Percentiles rank a stretch among this genome's conserved stretches.
phyloP scores from a whole-genome alignment of 2,888 invertebrate species.

The Axea sp. region DNA sequence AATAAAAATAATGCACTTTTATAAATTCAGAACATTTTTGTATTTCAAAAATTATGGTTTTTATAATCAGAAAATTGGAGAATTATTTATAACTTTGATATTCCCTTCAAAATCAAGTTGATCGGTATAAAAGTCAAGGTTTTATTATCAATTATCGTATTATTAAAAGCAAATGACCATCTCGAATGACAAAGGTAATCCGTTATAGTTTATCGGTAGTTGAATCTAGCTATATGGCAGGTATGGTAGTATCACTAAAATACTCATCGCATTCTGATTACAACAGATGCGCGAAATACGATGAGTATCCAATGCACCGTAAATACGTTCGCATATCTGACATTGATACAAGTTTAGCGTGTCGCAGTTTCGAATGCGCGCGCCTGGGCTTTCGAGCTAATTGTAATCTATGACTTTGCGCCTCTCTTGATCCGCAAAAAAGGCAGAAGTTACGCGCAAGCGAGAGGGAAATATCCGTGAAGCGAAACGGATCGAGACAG shows the following conservation, averaged over 20 bases:
- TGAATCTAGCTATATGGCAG: slow-evolving; percentile 53
- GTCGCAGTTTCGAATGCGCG: slow-evolving; percentile 61
- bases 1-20: too few relatives aligned
- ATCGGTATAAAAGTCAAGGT: slow-evolving; percentile 9
- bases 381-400: slow-evolving; percentile 66
- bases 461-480: slow-evolving; percentile 1
- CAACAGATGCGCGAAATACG: slow-evolving; percentile 56
- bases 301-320: slow-evolving; percentile 53
- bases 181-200: slow-evolving; percentile 49
- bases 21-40: too few relatives aligned
- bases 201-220: slow-evolving; percentile 58
- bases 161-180: slow-evolving; percentile 32
- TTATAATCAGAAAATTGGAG: too few relatives aligned
- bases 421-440: slow-evolving; percentile 49
- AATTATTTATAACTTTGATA: too few relatives aligned
- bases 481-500: background rate
- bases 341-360: slow-evolving; percentile 61
- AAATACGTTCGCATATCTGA: slow-evolving; percentile 65
- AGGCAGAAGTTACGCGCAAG: background rate
- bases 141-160: slow-evolving; percentile 45
- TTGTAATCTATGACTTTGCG: slow-evolving; percentile 77
- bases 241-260: slow-evolving; percentile 35
- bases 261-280: slow-evolving; percentile 62
- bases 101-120: too few relatives aligned
- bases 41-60: too few relatives aligned